Conservation (phyloP, 2,888 invertebrate species). For the Caenorhabditis sp. region DNA sequence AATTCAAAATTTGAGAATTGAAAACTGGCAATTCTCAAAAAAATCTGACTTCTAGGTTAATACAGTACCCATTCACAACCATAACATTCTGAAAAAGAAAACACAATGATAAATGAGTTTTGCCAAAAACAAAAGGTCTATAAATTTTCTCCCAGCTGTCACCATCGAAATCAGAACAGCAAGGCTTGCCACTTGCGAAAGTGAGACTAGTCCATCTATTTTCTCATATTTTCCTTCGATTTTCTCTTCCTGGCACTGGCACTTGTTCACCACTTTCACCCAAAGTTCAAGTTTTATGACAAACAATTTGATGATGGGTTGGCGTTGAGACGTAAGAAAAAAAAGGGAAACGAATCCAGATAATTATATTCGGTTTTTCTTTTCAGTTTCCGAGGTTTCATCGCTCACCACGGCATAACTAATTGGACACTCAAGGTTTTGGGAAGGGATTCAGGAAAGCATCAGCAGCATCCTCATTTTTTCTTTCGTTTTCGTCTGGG, state of each 20-base stretch:
- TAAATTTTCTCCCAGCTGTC: conserved; percentile 16
- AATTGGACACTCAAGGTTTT: conserved; percentile 49
- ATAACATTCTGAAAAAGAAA: not conserved
- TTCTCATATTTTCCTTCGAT: conserved; percentile 8
- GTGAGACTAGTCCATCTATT: conserved; percentile 35
- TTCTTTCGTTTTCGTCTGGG: not conserved
- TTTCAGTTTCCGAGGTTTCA: conserved; percentile 39
- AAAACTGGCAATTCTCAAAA: too few species aligned
- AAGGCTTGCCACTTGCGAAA: conserved; percentile 31
- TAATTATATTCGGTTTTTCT: conserved; percentile 38
- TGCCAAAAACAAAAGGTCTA: conserved; percentile 7
- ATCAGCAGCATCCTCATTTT: conserved; percentile 11
- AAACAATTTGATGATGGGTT: conserved; percentile 35
- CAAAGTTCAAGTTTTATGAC: conserved; percentile 47
- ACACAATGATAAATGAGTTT: conserved; percentile 32
- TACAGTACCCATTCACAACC: not conserved
- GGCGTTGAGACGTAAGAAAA: conserved; percentile 9
- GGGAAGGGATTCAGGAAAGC: too few species aligned
- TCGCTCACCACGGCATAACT: conserved; percentile 25
- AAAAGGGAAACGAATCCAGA: conserved; percentile 42
- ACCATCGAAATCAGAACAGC: conserved; percentile 25
- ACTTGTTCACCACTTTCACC: conserved; percentile 43
- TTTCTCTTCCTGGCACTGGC: conserved; percentile 38
- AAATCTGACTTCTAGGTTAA: not conserved
- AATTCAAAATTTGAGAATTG: too few species aligned